Conservation (phyloP, 2,888 invertebrate species). For the Aphidius colemani region DNA sequence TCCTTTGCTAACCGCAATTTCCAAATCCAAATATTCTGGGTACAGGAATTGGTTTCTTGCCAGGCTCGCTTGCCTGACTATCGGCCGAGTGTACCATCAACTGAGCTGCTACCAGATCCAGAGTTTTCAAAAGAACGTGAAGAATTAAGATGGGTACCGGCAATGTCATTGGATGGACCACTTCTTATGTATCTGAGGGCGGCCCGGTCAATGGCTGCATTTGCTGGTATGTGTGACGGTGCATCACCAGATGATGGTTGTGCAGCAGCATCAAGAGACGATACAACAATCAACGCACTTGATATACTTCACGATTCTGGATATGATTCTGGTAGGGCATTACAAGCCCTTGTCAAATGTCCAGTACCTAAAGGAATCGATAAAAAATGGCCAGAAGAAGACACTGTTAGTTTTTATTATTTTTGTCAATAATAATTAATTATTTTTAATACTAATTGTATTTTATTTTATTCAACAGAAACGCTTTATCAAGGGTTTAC, state of each 20-base stretch:
- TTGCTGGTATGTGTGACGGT: conserved; percentile 98
- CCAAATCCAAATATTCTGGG: conserved; percentile 38
- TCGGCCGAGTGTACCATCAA: conserved; percentile 59
- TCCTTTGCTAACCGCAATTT: conserved; percentile 31
- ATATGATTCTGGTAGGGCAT: conserved; percentile 94
- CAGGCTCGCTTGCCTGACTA: conserved; percentile 70
- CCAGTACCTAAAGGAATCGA: conserved; percentile 96
- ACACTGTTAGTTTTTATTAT: conserved; percentile 67
- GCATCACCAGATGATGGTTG: conserved; percentile 97
- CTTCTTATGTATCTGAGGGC: conserved; percentile 97
- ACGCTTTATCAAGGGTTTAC: conserved; percentile 96
- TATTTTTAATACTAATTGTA: conserved; percentile 17
- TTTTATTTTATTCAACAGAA: conserved; percentile 63
- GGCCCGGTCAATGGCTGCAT: conserved; percentile 97
- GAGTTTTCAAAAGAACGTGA: conserved; percentile 70
- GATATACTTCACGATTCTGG: conserved; percentile 95
- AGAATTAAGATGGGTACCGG: conserved; percentile 93
- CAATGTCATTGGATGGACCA: conserved; percentile 90
- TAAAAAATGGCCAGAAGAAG: conserved; percentile 98
- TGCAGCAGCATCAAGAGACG: conserved; percentile 94
- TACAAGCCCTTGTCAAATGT: conserved; percentile 95
- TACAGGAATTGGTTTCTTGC: conserved; percentile 60
- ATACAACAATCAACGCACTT: conserved; percentile 95
- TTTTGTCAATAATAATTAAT: not conserved
- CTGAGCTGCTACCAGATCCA: conserved; percentile 61